A percentile compares a stretch with the other conserved stretches of the same genome.
Evolutionary conservation across 2,113 vertebrate genomes (phyloP).

Genomic region (Galeopterus variegatus): DNA sequence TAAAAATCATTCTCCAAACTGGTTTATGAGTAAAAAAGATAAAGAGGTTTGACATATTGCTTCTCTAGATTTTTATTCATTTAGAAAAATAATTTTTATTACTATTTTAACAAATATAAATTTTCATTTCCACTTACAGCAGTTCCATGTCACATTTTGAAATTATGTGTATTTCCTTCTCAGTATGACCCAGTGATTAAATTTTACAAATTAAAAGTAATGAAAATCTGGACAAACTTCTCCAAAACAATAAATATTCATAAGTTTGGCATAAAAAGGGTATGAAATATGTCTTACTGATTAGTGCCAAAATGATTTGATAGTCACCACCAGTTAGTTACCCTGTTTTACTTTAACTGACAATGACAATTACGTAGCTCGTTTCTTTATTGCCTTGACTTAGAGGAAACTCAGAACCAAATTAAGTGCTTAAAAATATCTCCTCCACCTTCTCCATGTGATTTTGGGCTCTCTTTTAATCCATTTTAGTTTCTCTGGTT

Average conservation of each 20-base stretch:
- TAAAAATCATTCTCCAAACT: slow-evolving; percentile 9
- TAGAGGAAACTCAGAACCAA: background rate
- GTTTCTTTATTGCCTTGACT: background rate
- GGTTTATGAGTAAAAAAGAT: background rate
- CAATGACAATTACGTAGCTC: background rate
- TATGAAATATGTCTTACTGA: background rate
- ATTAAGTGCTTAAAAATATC: background rate
- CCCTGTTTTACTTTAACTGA: background rate
- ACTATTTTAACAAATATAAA: background rate
- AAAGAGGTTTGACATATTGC: background rate
- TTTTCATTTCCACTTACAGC: background rate
- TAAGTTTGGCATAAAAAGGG: background rate
- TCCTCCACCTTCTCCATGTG: background rate
- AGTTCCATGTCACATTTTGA: slow-evolving; percentile 34
- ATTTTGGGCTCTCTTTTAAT: background rate
- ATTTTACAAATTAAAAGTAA: background rate
- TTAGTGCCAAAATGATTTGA: background rate
- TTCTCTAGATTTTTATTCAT: slow-evolving; percentile 20
- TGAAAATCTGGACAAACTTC: background rate
- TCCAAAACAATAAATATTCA: background rate
- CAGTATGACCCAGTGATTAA: background rate
- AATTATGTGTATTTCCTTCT: background rate
- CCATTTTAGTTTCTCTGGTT: background rate
- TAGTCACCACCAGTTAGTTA: background rate
- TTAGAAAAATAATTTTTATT: slow-evolving; percentile 35